Conservation (phyloP, 2,113 vertebrate genomes). For the Orthonyx spaldingii region DNA sequence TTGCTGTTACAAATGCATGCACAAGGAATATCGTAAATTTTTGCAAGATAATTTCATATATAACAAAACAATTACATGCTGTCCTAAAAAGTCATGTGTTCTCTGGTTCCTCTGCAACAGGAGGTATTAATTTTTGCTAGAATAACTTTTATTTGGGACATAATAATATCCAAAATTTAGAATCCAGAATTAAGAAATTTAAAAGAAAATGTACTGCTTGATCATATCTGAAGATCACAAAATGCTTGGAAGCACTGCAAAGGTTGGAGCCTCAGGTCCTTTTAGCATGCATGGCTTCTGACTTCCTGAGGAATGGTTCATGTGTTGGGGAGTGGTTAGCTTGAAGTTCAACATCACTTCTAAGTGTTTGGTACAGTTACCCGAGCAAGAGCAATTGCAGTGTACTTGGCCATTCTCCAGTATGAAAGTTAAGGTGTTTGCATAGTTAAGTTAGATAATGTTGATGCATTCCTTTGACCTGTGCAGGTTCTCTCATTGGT, state of each 20-base stretch:
- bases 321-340: background rate
- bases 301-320: accelerated
- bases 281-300: background rate
- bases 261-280: background rate
- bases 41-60: background rate
- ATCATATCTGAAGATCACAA: background rate
- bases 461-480: background rate
- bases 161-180: background rate
- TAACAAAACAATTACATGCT: background rate
- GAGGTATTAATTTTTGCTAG: background rate
- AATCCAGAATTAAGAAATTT: background rate
- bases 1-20: background rate
- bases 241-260: background rate
- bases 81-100: background rate
- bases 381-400: background rate
- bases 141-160: background rate
- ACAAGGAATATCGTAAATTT: background rate
- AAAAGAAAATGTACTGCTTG: background rate
- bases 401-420: background rate
- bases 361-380: background rate
- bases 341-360: background rate
- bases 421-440: background rate
- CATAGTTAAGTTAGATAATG: background rate
- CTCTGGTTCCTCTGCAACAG: background rate
- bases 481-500: background rate